Base-by-base conservation (phyloP, 2,888 invertebrate species). In the Thecophora atra region DNA sequence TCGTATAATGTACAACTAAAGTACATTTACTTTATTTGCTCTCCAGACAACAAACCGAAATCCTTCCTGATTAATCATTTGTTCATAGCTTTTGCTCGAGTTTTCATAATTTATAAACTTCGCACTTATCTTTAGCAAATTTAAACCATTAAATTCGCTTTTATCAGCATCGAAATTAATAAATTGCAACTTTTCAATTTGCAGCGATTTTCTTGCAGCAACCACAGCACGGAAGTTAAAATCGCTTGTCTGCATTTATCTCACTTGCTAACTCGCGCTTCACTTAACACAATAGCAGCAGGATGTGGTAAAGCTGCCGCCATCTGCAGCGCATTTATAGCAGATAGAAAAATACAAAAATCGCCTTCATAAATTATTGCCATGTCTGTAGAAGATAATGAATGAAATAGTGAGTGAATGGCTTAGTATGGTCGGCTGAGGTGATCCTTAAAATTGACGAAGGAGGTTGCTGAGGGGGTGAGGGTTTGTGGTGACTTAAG, bases 211-310 rank as follows among this genome's bases (percentile, higher is more conserved):
- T 19, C 63, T 30, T 8, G 19, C 26, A 65, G 54, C 64, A 68
- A 72, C 37, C 69, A 64, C 47, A 69, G 64, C 64, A 64, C 62
- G 72, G 72, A 72, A 72, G 72, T 72, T 42, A 56, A 65, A 54
- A 58, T 24, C 58, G 58, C 17, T 24, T 28, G 28, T 63, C 37
- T 28, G 52, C 54, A 67, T 37, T 67, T 67, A 54, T 67, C 67
- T 52, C 21, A 2, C 51, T 54, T 21, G 21, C 58, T 47, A 24
- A 44, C 26, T 64, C 47, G 47, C 64, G 47, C 47, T 64, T 8
- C 64, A 47, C 26, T 47, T 26, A 26, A 13, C 44, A n/a, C 47
- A 47, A 5, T 42, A 19, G 54, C n/a, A 28, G 65, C 21, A 37
- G 37, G 26, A 65, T 51, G 19, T 65, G 51, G 65, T 28, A 52